Evolutionary conservation across 1,140 invertebrate genomes (phyloP).

Genomic region (Vanessa tameamea): DNA sequence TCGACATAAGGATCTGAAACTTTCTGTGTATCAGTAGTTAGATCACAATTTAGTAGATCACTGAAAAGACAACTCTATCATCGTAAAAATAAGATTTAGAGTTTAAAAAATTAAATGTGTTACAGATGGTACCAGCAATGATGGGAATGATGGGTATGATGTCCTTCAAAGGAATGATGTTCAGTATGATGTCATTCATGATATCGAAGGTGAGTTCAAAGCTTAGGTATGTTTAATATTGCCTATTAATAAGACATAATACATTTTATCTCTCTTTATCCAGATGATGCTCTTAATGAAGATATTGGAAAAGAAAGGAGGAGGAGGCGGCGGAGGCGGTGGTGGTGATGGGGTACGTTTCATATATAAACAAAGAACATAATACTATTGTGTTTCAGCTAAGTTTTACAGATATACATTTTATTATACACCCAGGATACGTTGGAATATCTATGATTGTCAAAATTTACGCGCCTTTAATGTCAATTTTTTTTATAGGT

Average conservation of each 20-base stretch:
- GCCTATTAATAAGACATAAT: neutral
- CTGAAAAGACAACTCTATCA: too few relatives aligned
- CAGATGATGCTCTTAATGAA: conserved; percentile 81
- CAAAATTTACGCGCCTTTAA: too few relatives aligned
- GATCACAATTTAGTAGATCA: too few relatives aligned
- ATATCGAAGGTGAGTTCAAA: conserved; percentile 75
- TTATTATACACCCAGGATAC: too few relatives aligned
- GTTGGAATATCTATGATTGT: too few relatives aligned
- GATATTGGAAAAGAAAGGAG: conserved; percentile 78
- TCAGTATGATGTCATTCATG: conserved; percentile 82
- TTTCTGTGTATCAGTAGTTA: too few relatives aligned
- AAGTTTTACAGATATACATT: too few relatives aligned
- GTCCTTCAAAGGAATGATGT: conserved; percentile 83
- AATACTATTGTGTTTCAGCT: too few relatives aligned
- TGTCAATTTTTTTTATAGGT: too few relatives aligned
- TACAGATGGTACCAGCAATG: conserved; percentile 74
- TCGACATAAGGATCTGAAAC: too few relatives aligned
- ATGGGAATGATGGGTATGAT: conserved; percentile 82
- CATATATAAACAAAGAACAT: too few relatives aligned
- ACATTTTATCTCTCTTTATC: conserved; percentile 12
- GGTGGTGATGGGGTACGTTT: conserved; percentile 56
- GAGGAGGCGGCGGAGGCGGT: conserved; percentile 65
- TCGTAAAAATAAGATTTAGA: too few relatives aligned
- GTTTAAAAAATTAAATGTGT: neutral
- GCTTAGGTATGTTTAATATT: neutral